Evolutionary conservation across 2,797 vertebrate genomes (phyloP).

Genomic region (Pachyuromys duprasi): DNA sequence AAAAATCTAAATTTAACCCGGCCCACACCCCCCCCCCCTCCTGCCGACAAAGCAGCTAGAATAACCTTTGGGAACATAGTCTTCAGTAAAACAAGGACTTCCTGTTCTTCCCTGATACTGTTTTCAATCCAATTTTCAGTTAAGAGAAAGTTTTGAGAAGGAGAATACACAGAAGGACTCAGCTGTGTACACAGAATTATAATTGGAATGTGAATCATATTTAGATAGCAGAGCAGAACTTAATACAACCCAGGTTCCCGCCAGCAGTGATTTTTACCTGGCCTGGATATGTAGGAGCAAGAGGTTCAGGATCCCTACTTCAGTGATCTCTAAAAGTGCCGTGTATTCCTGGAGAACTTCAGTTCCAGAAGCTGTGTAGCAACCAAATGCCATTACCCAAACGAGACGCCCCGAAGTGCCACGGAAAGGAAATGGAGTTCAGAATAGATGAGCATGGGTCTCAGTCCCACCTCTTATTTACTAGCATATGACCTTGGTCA

Average conservation of each 20-base stretch:
- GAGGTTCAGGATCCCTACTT: neutral
- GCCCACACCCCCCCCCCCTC: too few species aligned
- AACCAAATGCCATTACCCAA: neutral
- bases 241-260: neutral
- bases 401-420: neutral
- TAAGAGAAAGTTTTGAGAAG: conserved; percentile 9
- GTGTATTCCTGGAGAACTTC: neutral
- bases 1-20: conserved; percentile 14
- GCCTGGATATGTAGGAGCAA: neutral
- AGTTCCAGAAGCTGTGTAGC: neutral
- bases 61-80: conserved; percentile 48
- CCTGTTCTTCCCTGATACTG: conserved; percentile 34
- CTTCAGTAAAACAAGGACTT: conserved; percentile 9
- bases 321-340: neutral
- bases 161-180: conserved; percentile 10
- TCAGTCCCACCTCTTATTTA: neutral
- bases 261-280: neutral
- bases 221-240: neutral
- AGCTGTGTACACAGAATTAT: conserved; percentile 58
- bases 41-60: neutral
- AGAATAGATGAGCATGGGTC: neutral
- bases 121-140: conserved; percentile 58
- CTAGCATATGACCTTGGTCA: neutral
- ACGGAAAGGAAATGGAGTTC: neutral
- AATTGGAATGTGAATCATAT: conserved; percentile 64